Evolutionary conservation across 2,797 vertebrate genomes (phyloP).

Genomic region (Nothura maculosa): DNA sequence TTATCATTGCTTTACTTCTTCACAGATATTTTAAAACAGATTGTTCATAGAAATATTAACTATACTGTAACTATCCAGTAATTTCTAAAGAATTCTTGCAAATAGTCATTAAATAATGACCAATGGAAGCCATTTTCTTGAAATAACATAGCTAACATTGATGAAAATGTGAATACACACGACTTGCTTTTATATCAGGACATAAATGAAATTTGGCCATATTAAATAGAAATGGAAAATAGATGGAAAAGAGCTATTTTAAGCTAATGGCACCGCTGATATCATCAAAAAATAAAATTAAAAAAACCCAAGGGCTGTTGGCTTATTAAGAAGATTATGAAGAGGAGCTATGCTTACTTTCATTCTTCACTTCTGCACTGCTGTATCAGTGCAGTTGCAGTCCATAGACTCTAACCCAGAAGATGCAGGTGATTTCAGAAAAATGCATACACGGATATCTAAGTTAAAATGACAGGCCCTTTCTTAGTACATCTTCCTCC

Average conservation of each 20-base stretch:
- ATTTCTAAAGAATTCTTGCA: neutral
- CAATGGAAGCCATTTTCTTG: neutral
- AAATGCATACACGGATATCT: neutral
- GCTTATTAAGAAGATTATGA: neutral
- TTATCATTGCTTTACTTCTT: neutral
- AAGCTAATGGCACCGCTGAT: neutral
- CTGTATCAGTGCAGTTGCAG: neutral
- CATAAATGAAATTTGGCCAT: neutral
- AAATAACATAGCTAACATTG: neutral
- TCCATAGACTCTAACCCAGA: neutral
- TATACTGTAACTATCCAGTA: neutral
- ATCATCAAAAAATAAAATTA: no score
- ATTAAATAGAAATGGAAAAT: neutral
- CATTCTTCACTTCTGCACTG: neutral
- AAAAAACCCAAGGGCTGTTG: neutral
- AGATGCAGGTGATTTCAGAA: neutral
- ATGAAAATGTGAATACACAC: fast-evolving
- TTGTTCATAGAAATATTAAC: neutral
- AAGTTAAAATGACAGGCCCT: neutral
- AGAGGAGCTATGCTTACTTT: neutral
- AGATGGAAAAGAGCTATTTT: neutral
- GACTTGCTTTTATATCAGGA: neutral
- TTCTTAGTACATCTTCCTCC: neutral
- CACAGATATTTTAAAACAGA: neutral
- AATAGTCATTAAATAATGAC: neutral